Base-by-base conservation (phyloP, 1,140 invertebrate species). In the Sarcophaga bullata region DNA sequence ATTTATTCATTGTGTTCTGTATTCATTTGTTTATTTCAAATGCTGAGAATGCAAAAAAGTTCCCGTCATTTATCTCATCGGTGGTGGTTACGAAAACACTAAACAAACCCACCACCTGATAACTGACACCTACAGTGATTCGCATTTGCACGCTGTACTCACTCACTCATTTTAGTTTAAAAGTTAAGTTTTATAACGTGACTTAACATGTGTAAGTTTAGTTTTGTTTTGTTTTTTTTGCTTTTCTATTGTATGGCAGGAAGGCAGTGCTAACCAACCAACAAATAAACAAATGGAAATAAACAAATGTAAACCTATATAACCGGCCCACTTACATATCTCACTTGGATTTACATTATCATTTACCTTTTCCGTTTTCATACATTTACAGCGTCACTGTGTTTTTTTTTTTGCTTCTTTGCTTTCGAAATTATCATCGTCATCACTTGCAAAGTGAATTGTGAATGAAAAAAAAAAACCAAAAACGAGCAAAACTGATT, bases 51-150 rank as follows among this genome's bases (percentile, higher is more conserved):
- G 13, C 15, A 4, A 37, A 37, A 37, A 37, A 37, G 25, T n/a
- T n/a, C 54, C 54, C 54, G 15, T n/a, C 10, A n/a, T 58, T 58
- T 58, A 13, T 13, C 13, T 58, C 54, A 58, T 58, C 54, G 15
- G 54, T 58, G 15, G 54, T 58, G 54, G 13, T 58, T 58, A n/a
- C 13, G 54, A 13, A 58, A 37, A 37, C 25, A 37, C 25, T 37
- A 68, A 68, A 19, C 6, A 68, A 68, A 25, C 62, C 62, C 62
- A 68, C 62, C 62, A 68, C 62, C 62, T 68, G 62, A 68, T 17
- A 68, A 19, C 0, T 68, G 62, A 68, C 62, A 68, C 62, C 62
- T 68, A 68, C 62, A 68, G 17, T 19, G 17, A 19, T 68, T 68
- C 8, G 25, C 25, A 37, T 37, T 7, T 58, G 54, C 54, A 58